Conservation (phyloP, 2,888 invertebrate species). For the Pyrocoelia pectoralis region DNA sequence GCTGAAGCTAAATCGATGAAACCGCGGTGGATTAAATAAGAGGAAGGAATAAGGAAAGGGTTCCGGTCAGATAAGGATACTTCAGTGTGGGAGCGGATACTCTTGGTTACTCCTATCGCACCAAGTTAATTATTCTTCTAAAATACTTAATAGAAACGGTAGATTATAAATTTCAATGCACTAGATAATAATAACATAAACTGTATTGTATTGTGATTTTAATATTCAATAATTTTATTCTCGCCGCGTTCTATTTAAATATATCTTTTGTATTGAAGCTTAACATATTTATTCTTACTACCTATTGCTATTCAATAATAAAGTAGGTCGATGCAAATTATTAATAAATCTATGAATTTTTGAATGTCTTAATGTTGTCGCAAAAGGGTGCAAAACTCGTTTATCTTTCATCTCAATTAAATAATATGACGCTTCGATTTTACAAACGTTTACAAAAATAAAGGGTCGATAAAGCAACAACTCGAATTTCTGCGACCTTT, state of each 20-base stretch:
- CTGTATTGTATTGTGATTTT: slow-evolving; percentile 4
- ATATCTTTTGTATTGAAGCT: no score
- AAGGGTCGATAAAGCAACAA: no score
- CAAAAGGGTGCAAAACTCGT: no score
- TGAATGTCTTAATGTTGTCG: no score
- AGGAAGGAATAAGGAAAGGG: slow-evolving; percentile 35
- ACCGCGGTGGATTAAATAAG: slow-evolving; percentile 19
- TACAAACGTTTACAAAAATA: no score
- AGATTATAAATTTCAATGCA: slow-evolving; percentile 6
- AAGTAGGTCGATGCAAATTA: no score
- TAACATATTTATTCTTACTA: no score
- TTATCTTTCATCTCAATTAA: no score
- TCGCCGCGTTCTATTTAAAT: not conserved
- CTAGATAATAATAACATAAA: not conserved
- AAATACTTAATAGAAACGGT: slow-evolving; percentile 19
- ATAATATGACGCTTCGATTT: no score
- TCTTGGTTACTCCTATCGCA: slow-evolving; percentile 32
- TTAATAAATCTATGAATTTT: no score
- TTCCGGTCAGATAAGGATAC: slow-evolving; percentile 35
- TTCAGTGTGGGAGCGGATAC: slow-evolving; percentile 36
- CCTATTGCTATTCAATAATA: no score
- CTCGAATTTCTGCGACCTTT: no score
- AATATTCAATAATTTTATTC: slow-evolving; percentile 20
- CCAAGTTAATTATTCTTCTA: slow-evolving; percentile 25
- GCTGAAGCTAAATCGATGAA: slow-evolving; percentile 24